Evolutionary conservation across 2,113 vertebrate species (phyloP).

Genomic region (Galemys pyrenaicus): DNA sequence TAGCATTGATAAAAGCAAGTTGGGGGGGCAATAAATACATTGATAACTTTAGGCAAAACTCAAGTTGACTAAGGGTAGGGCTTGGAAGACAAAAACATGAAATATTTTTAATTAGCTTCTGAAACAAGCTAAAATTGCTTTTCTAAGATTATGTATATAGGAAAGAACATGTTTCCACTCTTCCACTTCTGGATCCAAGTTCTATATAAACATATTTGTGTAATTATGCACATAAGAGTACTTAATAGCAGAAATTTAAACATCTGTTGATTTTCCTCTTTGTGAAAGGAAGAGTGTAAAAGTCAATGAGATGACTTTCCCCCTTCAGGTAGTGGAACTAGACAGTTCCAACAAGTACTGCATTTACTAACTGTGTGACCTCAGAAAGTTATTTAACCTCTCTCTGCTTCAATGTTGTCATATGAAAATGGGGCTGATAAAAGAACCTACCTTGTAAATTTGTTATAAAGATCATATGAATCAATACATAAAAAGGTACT

Average conservation of each 20-base stretch:
- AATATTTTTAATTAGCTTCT: slow-evolving; percentile 25
- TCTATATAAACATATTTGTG: slow-evolving; percentile 51
- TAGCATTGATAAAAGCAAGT: slow-evolving; percentile 38
- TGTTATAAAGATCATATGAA: slow-evolving; percentile 9
- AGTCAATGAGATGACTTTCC: slow-evolving; percentile 44
- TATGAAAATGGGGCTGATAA: not conserved
- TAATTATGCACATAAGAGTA: slow-evolving; percentile 60
- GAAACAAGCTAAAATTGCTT: not conserved
- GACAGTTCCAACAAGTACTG: not conserved
- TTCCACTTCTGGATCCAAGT: slow-evolving; percentile 2
- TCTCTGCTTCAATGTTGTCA: slow-evolving; percentile 49
- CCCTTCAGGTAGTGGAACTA: slow-evolving; percentile 8
- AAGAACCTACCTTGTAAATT: not conserved
- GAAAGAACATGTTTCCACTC: slow-evolving; percentile 11
- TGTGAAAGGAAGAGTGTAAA: slow-evolving; percentile 51
- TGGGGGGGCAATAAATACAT: not conserved
- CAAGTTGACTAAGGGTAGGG: not conserved
- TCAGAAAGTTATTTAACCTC: slow-evolving; percentile 30
- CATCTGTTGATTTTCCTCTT: slow-evolving; percentile 49
- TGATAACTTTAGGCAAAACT: slow-evolving; percentile 52
- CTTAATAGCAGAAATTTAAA: slow-evolving; percentile 53
- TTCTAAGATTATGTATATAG: slow-evolving; percentile 37
- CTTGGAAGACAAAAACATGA: slow-evolving; percentile 22
- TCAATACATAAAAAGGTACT: not conserved
- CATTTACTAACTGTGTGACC: slow-evolving; percentile 7